phyloP scores from a whole-genome alignment of 2,113 vertebrate genomes.

The Clupea harengus region DNA sequence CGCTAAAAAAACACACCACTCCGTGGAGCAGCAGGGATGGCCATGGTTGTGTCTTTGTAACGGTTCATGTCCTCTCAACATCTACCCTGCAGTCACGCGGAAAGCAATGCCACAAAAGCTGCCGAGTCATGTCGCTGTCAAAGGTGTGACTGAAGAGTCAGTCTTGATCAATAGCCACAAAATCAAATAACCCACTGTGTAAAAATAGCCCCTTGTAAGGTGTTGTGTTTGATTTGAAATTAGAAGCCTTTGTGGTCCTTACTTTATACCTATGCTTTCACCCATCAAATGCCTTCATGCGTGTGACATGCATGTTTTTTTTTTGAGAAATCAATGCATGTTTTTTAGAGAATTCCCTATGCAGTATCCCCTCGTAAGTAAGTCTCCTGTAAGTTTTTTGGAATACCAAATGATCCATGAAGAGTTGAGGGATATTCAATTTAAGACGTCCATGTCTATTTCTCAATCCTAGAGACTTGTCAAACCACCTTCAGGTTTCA shows the following conservation, averaged over 20 bases:
- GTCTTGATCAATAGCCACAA: background rate
- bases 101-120: background rate
- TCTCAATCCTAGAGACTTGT: too few relatives aligned
- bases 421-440: too few relatives aligned
- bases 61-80: background rate
- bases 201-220: background rate
- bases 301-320: background rate
- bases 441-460: too few relatives aligned
- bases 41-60: background rate
- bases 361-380: too few relatives aligned
- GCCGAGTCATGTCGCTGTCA: background rate
- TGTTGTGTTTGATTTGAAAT: too few relatives aligned
- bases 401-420: too few relatives aligned
- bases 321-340: background rate
- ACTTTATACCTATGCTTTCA: too few relatives aligned
- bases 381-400: too few relatives aligned
- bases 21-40: background rate
- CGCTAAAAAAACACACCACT: background rate
- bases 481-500: too few relatives aligned
- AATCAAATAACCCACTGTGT: background rate
- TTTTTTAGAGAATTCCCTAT: too few relatives aligned
- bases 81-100: background rate
- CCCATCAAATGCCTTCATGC: background rate
- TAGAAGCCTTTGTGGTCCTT: background rate
- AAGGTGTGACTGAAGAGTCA: background rate